phyloP scores from a whole-genome alignment of 2,797 vertebrate species.

The Lophius americanus region DNA sequence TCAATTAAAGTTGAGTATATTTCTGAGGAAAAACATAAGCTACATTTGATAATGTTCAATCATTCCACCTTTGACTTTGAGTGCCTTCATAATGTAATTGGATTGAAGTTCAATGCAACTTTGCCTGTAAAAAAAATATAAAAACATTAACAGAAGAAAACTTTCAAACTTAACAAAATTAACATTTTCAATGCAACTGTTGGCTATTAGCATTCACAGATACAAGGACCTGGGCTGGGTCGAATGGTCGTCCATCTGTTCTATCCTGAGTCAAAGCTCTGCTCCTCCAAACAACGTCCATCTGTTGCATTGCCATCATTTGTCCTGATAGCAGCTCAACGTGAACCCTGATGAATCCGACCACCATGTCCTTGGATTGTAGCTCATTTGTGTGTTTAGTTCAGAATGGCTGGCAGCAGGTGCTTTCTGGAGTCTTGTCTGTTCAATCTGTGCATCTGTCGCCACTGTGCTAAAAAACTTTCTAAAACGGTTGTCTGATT shows the following conservation, averaged over 20 bases:
- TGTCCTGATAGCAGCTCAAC: conserved; percentile 34
- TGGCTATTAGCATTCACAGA: conserved; percentile 46
- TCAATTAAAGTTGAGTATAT: too few relatives aligned
- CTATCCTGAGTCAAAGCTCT: conserved; percentile 43
- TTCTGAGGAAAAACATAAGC: too few relatives aligned
- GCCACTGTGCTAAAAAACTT: conserved; percentile 1
- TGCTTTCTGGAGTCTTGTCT: conserved; percentile 19
- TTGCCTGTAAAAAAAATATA: background rate
- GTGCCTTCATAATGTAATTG: background rate
- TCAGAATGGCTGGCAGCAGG: conserved; percentile 31
- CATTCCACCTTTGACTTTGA: too few relatives aligned
- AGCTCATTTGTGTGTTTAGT: conserved; percentile 23
- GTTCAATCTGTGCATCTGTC: conserved; percentile 24
- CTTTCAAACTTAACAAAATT: conserved; percentile 33
- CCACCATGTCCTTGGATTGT: conserved; percentile 26
- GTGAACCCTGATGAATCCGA: conserved; percentile 28
- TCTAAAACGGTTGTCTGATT: background rate
- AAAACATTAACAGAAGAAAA: conserved; percentile 18
- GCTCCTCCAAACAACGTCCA: conserved; percentile 59
- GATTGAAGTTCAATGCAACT: background rate
- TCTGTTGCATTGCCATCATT: conserved; percentile 63
- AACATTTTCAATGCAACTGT: conserved; percentile 29
- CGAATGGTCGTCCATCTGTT: conserved; percentile 63
- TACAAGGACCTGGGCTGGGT: conserved; percentile 47
- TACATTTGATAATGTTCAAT: too few relatives aligned